phyloP scores from a whole-genome alignment of 2,113 vertebrate species.

The Paracanthobrama guichenoti region DNA sequence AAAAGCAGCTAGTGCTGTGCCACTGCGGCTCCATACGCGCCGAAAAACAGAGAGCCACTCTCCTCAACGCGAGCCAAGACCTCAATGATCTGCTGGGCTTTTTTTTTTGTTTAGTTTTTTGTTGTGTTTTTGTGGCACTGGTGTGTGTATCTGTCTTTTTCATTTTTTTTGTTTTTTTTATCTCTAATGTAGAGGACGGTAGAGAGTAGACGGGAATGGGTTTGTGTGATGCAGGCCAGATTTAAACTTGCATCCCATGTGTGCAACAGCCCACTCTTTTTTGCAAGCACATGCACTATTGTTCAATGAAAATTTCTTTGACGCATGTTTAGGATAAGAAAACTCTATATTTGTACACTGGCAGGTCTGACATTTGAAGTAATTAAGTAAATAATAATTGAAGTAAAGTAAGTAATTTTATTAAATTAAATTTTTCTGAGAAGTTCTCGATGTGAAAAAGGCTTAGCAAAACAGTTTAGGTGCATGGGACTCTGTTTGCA shows the following conservation, averaged over 20 bases:
- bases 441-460: conserved; percentile 1
- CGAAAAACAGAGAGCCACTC: conserved; percentile 44
- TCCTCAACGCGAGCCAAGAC: conserved; percentile 43
- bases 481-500: conserved; percentile 64
- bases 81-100: conserved; percentile 38
- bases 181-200: background rate
- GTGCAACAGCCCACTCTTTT: background rate
- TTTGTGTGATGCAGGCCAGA: background rate
- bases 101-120: conserved; percentile 1
- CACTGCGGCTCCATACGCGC: conserved; percentile 56
- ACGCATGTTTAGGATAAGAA: background rate
- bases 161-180: conserved; percentile 3
- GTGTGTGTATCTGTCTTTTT: conserved; percentile 10
- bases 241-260: conserved; percentile 2
- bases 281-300: background rate
- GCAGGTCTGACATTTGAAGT: background rate
- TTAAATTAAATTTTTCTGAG: background rate
- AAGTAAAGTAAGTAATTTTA: background rate
- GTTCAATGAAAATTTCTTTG: background rate
- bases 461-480: conserved; percentile 53
- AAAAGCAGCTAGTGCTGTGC: conserved; percentile 55
- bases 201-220: background rate
- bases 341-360: background rate
- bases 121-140: conserved; percentile 14
- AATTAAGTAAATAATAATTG: background rate